Evolutionary conservation across 1,140 invertebrate genomes (phyloP).

Genomic region (Bacillus rossius): DNA sequence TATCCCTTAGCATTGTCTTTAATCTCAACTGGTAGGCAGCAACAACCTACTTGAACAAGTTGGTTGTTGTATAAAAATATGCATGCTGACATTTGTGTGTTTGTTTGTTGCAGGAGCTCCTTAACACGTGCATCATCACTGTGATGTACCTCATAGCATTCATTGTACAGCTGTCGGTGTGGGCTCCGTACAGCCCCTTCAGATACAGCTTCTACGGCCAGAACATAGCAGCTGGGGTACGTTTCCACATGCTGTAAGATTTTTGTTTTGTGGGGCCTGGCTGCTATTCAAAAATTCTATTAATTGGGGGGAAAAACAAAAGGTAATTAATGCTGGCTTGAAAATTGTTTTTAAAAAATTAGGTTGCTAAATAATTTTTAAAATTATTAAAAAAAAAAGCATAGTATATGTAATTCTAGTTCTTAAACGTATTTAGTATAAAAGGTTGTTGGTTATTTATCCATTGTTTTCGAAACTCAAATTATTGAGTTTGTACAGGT

Average conservation of each 20-base stretch:
- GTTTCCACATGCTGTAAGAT: constrained; percentile 19
- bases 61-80: no score
- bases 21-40: no score
- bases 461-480: no score
- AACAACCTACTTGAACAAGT: no score
- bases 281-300: not conserved
- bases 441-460: no score
- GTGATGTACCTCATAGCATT: constrained; percentile 72
- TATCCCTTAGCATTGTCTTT: no score
- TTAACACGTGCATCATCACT: constrained; percentile 63
- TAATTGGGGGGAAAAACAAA: not conserved
- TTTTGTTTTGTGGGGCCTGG: not conserved
- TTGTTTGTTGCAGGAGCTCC: constrained; percentile 61
- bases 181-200: constrained; percentile 42
- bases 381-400: no score
- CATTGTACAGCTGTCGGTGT: constrained; percentile 64
- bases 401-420: no score
- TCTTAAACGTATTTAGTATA: no score
- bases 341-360: not conserved
- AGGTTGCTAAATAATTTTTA: not conserved
- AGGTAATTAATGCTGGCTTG: not conserved
- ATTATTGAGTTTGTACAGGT: no score
- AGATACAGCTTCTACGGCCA: constrained; percentile 37
- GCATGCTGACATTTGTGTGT: constrained; percentile 24
- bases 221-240: constrained; percentile 71